Conservation (phyloP, 2,888 invertebrate genomes). For the Drepanosiphum platanoidis region DNA sequence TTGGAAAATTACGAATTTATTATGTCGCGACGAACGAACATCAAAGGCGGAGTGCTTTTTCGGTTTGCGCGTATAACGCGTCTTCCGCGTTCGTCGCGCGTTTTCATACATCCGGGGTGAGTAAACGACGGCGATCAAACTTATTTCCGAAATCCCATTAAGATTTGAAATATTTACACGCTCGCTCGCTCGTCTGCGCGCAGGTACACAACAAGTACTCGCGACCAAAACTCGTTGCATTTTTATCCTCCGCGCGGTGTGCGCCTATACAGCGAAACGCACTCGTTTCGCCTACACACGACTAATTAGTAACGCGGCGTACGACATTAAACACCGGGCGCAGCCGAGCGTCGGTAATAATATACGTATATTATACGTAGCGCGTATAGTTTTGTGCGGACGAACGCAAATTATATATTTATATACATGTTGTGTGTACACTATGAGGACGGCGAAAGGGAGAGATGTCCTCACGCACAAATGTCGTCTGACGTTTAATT, state of each 20-base stretch:
- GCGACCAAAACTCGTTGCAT: background rate
- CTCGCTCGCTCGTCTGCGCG: too few species aligned
- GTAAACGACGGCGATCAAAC: background rate
- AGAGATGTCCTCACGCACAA: slow-evolving; percentile 3
- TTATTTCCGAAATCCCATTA: slow-evolving; percentile 23
- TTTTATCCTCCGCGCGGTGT: background rate
- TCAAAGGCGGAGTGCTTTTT: slow-evolving; percentile 18
- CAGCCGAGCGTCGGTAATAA: slow-evolving; percentile 9
- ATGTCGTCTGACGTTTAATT: slow-evolving; percentile 27
- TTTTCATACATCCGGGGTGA: background rate
- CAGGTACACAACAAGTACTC: background rate
- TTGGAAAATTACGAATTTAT: background rate
- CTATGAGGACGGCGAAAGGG: background rate
- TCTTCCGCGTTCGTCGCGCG: background rate
- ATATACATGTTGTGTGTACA: background rate
- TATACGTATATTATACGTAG: background rate
- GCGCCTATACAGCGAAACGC: slow-evolving; percentile 5
- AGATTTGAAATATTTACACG: background rate
- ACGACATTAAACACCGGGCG: slow-evolving; percentile 37
- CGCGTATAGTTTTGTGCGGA: background rate
- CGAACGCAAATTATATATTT: background rate
- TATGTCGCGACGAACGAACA: background rate
- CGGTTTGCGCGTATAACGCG: background rate
- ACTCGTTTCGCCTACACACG: background rate
- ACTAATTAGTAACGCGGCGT: slow-evolving; percentile 35